These are phyloP conservation scores for Centropus bengalensis DNA, from an alignment of 2,113 vertebrate genomes.

Conservation along the genomic window DNA sequence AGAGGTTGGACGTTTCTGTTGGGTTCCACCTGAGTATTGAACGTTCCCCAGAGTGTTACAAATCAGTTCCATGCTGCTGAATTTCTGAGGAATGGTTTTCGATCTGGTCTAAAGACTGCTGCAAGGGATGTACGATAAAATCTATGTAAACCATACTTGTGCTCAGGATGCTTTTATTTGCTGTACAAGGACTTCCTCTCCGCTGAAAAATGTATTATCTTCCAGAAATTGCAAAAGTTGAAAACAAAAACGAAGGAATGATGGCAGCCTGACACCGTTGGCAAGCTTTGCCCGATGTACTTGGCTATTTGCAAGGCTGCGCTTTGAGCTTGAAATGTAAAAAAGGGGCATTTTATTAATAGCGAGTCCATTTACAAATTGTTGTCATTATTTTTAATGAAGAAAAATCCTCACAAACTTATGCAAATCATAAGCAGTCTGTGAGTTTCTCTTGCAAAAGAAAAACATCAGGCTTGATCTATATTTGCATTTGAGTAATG, in stretches of 20 bases:
- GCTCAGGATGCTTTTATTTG: background rate
- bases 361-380: slow-evolving; percentile 1
- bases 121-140: background rate
- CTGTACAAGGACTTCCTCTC: background rate
- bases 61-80: background rate
- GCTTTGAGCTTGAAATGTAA: background rate
- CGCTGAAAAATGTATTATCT: background rate
- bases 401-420: slow-evolving; percentile 9
- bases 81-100: background rate
- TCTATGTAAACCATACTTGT: background rate
- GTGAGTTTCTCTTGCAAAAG: slow-evolving; percentile 1
- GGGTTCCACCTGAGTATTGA: background rate
- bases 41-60: background rate
- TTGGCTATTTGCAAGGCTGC: background rate
- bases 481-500: slow-evolving; percentile 43
- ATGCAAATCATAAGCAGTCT: slow-evolving; percentile 27
- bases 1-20: background rate
- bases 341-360: background rate
- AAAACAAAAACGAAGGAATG: background rate
- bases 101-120: background rate
- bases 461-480: background rate
- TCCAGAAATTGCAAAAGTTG: background rate
- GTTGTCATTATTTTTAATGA: background rate
- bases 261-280: background rate
- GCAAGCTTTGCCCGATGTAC: background rate